These are phyloP conservation scores for Eufriesea mexicana DNA, from an alignment of 1,140 invertebrate species.

Conservation along the genomic window DNA sequence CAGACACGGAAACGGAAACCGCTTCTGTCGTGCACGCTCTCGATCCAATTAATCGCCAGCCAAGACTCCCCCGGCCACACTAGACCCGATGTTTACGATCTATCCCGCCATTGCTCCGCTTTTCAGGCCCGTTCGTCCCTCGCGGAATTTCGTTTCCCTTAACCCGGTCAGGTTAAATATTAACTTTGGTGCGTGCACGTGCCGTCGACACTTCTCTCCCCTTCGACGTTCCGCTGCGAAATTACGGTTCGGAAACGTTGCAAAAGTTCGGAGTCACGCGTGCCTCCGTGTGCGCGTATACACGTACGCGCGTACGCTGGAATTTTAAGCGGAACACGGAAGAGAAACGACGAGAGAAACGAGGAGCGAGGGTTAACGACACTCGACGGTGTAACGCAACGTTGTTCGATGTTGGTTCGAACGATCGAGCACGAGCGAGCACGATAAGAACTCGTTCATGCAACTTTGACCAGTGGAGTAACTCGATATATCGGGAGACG, in stretches of 20 bases:
- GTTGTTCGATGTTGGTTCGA: constrained; percentile 13
- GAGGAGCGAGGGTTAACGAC: not conserved
- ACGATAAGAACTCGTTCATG: constrained; percentile 24
- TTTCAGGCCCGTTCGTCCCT: no score
- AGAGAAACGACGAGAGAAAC: not conserved
- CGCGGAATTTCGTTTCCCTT: not conserved
- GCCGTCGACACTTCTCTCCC: not conserved
- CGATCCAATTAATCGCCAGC: constrained; percentile 18
- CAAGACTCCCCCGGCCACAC: no score
- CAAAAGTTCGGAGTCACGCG: not conserved
- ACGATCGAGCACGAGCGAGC: constrained; percentile 11
- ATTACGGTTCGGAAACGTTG: not conserved
- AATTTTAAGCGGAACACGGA: not conserved
- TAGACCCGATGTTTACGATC: constrained; percentile 33
- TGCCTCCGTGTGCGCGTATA: not conserved
- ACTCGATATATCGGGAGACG: constrained; percentile 13
- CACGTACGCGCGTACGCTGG: not conserved
- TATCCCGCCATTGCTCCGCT: not conserved
- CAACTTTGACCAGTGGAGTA: constrained; percentile 16
- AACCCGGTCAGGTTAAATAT: not conserved
- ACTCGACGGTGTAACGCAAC: not conserved
- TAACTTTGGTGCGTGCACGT: not conserved
- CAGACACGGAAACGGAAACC: not conserved
- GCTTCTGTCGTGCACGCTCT: not conserved
- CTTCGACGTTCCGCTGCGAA: not conserved